Conservation (phyloP, 1,140 invertebrate species). For the Druon quercuslanigerum region DNA sequence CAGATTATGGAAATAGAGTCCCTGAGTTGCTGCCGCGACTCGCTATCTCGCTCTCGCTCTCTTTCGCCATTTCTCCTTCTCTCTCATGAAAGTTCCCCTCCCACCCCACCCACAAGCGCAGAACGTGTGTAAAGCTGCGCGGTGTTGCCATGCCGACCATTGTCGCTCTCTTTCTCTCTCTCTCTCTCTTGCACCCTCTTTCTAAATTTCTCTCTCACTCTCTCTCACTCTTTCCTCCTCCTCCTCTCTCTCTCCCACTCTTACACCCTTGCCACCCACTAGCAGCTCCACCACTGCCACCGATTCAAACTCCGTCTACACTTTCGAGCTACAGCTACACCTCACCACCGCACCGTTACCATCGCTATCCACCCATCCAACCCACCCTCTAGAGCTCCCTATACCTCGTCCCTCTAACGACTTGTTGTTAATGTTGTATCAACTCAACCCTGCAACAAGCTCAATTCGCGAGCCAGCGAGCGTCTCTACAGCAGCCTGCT, state of each 20-base stretch:
- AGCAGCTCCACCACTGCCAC: constrained; percentile 38
- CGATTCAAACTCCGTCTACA: constrained; percentile 38
- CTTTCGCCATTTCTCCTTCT: constrained; percentile 40
- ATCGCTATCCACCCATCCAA: constrained; percentile 43
- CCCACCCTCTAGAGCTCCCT: constrained; percentile 51
- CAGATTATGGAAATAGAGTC: constrained; percentile 76
- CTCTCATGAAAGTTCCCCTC: constrained; percentile 33
- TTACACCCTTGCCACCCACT: constrained; percentile 36
- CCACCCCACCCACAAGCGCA: constrained; percentile 42
- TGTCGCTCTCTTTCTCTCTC: constrained; percentile 60
- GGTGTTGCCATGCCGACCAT: constrained; percentile 70
- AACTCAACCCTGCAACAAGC: constrained; percentile 64
- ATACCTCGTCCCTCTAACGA: constrained; percentile 67
- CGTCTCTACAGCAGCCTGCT: constrained; percentile 22
- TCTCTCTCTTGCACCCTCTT: constrained; percentile 46
- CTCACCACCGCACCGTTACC: constrained; percentile 33
- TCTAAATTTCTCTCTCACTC: constrained; percentile 50
- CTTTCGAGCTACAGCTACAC: not conserved
- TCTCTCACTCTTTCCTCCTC: constrained; percentile 42
- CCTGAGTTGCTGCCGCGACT: constrained; percentile 54
- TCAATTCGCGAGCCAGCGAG: constrained; percentile 15
- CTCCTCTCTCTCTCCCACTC: constrained; percentile 28
- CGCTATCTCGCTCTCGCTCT: constrained; percentile 44
- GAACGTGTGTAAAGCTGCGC: constrained; percentile 57
- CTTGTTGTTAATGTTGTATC: constrained; percentile 71